Percentiles rank a stretch among this genome's conserved stretches.
phyloP scores from a whole-genome alignment of 2,797 vertebrate species.

The Anisognathus igniventris region DNA sequence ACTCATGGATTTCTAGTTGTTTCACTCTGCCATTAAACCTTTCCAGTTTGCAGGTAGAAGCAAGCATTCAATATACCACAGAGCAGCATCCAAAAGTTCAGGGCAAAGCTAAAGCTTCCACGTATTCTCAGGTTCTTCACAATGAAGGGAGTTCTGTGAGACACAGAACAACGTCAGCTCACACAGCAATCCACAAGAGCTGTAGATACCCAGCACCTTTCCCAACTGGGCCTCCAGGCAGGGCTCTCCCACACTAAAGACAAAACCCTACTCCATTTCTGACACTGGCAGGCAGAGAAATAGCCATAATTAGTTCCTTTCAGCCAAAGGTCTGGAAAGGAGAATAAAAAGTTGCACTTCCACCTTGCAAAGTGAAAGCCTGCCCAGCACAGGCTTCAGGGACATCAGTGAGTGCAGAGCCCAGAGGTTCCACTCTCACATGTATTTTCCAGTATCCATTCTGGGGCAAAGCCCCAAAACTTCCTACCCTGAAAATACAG shows the following conservation, averaged over 20 bases:
- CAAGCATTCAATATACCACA: neutral
- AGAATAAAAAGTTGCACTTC: neutral
- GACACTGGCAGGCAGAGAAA: neutral
- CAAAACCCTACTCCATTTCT: neutral
- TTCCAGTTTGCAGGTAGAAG: neutral
- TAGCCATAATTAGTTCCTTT: neutral
- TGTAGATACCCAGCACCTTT: neutral
- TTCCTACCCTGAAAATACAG: neutral
- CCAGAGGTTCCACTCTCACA: neutral
- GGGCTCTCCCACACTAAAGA: neutral
- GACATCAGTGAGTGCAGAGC: neutral
- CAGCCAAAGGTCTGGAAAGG: neutral
- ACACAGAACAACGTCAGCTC: neutral
- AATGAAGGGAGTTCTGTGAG: neutral
- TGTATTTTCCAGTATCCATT: rapidly evolving
- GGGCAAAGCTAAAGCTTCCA: neutral
- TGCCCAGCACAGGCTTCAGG: rapidly evolving
- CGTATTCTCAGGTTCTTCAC: neutral
- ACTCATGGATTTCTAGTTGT: neutral
- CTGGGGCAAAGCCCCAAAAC: neutral
- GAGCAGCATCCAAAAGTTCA: neutral
- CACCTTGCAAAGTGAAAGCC: neutral
- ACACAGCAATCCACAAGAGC: neutral
- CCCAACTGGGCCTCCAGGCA: neutral
- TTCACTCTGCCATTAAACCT: neutral